Conservation (phyloP, 1,140 invertebrate genomes). For the Bombus balteatus region DNA sequence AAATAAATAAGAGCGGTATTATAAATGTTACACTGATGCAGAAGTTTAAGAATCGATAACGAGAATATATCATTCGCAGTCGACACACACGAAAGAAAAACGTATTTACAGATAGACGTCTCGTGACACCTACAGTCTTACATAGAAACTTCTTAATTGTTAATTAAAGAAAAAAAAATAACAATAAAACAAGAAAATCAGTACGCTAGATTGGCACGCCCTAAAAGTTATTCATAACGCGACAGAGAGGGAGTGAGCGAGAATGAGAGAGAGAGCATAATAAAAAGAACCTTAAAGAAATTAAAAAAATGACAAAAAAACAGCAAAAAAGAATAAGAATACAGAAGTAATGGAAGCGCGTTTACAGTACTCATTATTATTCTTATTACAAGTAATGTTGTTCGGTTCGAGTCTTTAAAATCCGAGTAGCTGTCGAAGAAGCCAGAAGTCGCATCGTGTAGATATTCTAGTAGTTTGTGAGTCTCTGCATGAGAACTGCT, state of each 20-base stretch:
- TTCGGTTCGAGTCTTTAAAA: slow-evolving; percentile 73
- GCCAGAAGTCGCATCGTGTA: slow-evolving; percentile 72
- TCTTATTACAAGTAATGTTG: slow-evolving; percentile 67
- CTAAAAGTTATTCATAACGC: slow-evolving; percentile 56
- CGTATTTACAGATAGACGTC: slow-evolving; percentile 62
- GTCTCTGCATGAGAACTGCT: slow-evolving; percentile 53
- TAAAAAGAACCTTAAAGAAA: slow-evolving; percentile 41
- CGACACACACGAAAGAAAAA: slow-evolving; percentile 6
- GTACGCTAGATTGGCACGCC: slow-evolving; percentile 71
- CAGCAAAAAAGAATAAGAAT: slow-evolving; percentile 61
- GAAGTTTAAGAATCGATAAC: slow-evolving; percentile 47
- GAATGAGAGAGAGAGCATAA: background rate
- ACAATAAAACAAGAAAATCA: slow-evolving; percentile 47
- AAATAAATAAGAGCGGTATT: slow-evolving; percentile 31
- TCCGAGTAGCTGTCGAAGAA: slow-evolving; percentile 68
- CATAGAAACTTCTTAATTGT: slow-evolving; percentile 60
- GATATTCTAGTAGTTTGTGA: slow-evolving; percentile 72
- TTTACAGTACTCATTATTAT: slow-evolving; percentile 73
- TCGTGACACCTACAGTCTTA: slow-evolving; percentile 63
- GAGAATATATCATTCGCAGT: slow-evolving; percentile 47
- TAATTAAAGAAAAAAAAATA: slow-evolving; percentile 37
- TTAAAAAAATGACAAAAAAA: slow-evolving; percentile 36
- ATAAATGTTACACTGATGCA: slow-evolving; percentile 39
- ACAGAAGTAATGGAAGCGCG: slow-evolving; percentile 74
- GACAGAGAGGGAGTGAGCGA: background rate